A percentile compares a stretch with the other conserved stretches of the same genome.
phyloP scores from a whole-genome alignment of 1,140 invertebrate species.

The Brachionus paranguensis region DNA sequence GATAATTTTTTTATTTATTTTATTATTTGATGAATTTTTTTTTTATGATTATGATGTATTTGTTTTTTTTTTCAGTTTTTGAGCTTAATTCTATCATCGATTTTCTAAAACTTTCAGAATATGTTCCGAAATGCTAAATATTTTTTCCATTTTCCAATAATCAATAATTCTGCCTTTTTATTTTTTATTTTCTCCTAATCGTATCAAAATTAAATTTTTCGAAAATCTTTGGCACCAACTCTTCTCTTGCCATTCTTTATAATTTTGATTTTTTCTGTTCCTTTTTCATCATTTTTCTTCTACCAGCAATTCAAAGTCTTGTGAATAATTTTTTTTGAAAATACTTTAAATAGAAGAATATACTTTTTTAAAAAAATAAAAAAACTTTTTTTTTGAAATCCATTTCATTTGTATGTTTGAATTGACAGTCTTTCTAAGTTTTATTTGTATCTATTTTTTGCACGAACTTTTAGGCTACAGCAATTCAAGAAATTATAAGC shows the following conservation, averaged over 20 bases:
- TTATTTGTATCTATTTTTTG: too few species aligned
- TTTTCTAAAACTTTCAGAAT: not conserved
- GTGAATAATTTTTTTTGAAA: too few species aligned
- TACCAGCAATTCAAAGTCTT: too few species aligned
- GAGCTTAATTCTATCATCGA: not conserved
- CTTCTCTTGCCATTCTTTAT: not conserved
- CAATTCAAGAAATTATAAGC: too few species aligned
- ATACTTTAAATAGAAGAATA: too few species aligned
- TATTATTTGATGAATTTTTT: not conserved
- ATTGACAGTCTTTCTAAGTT: too few species aligned
- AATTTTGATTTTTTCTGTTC: not conserved
- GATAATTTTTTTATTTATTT: not conserved
- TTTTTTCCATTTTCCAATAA: constrained; percentile 27
- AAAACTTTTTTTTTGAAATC: too few species aligned
- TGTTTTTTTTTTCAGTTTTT: not conserved
- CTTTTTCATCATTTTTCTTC: not conserved
- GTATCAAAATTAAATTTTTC: not conserved
- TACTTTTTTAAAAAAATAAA: too few species aligned
- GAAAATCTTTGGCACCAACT: not conserved
- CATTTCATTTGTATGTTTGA: too few species aligned
- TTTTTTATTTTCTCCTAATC: not conserved
- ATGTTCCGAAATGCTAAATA: constrained; percentile 4
- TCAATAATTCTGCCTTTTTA: constrained; percentile 5
- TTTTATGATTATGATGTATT: not conserved
- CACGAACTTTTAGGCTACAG: too few species aligned